These are phyloP conservation scores for Zoanthus solanderi DNA, from an alignment of 92 coral and sea anemone genomes.

Conservation along the genomic window DNA sequence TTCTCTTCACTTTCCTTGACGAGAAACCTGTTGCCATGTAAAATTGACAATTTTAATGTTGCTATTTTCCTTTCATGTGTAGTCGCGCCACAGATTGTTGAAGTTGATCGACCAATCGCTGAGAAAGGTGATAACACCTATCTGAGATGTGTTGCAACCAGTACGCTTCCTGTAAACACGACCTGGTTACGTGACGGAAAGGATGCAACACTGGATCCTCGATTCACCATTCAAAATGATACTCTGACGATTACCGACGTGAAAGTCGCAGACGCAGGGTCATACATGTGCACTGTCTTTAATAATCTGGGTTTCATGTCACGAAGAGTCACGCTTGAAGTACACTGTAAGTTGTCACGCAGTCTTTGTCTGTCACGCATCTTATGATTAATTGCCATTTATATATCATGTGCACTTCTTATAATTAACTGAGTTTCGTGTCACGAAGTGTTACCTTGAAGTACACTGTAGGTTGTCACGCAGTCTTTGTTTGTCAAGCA, in stretches of 20 bases:
- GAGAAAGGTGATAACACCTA: neutral
- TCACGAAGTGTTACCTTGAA: conserved; percentile 1
- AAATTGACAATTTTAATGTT: too few relatives aligned
- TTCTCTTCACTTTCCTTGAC: neutral
- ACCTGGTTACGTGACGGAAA: conserved; percentile 24
- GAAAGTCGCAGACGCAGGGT: neutral
- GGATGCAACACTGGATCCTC: conserved; percentile 25
- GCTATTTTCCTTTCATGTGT: neutral
- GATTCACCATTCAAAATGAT: conserved; percentile 15
- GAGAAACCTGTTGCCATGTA: neutral
- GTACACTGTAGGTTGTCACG: conserved; percentile 30
- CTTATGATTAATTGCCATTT: neutral
- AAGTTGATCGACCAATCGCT: conserved; percentile 8
- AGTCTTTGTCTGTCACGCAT: neutral
- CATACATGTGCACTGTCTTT: neutral
- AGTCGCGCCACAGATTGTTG: conserved; percentile 30
- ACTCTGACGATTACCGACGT: neutral
- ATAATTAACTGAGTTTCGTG: neutral
- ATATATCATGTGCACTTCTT: neutral
- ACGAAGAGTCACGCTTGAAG: neutral
- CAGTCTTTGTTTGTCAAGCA: neutral
- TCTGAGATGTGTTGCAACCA: conserved; percentile 30
- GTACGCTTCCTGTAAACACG: conserved; percentile 30
- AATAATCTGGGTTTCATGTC: conserved; percentile 17
- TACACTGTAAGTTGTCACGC: conserved; percentile 27